These are phyloP conservation scores for Bujurquina vittata DNA, from an alignment of 2,113 vertebrate species.

Conservation along the genomic window DNA sequence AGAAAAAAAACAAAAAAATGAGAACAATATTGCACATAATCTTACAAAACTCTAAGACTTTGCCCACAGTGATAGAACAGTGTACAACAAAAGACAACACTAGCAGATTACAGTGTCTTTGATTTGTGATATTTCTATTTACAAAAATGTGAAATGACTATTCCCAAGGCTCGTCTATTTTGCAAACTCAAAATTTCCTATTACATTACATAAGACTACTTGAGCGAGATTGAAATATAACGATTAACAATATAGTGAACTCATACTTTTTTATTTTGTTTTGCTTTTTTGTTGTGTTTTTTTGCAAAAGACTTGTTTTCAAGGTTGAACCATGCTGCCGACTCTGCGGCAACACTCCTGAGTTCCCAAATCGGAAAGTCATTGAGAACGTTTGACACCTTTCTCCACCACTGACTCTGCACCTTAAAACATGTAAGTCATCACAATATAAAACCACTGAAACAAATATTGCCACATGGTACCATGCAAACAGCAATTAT, in stretches of 20 bases:
- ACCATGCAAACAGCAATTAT: slow-evolving; percentile 83
- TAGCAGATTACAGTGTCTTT: slow-evolving; percentile 73
- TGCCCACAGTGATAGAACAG: slow-evolving; percentile 79
- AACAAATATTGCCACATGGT: slow-evolving; percentile 80
- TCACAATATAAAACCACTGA: slow-evolving; percentile 77
- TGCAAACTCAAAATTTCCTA: slow-evolving; percentile 63
- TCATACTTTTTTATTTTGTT: slow-evolving; percentile 59
- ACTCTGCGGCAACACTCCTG: neutral
- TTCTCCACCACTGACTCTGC: slow-evolving; percentile 2
- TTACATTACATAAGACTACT: slow-evolving; percentile 70
- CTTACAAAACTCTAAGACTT: slow-evolving; percentile 74
- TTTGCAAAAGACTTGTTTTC: slow-evolving; percentile 67
- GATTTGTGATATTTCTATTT: slow-evolving; percentile 72
- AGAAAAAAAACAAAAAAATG: slow-evolving; percentile 16
- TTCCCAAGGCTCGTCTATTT: slow-evolving; percentile 57
- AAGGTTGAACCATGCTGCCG: slow-evolving; percentile 43
- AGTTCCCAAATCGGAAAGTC: slow-evolving; percentile 31
- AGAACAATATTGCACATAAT: slow-evolving; percentile 81
- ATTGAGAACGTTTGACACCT: slow-evolving; percentile 25
- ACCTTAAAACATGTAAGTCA: slow-evolving; percentile 66
- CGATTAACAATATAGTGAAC: slow-evolving; percentile 73
- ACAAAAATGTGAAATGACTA: slow-evolving; percentile 71
- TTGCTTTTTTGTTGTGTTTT: slow-evolving; percentile 24
- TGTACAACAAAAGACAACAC: slow-evolving; percentile 76
- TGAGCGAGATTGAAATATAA: slow-evolving; percentile 76